Conservation (phyloP, 2,888 invertebrate genomes). For the Tiliacea aurago region DNA sequence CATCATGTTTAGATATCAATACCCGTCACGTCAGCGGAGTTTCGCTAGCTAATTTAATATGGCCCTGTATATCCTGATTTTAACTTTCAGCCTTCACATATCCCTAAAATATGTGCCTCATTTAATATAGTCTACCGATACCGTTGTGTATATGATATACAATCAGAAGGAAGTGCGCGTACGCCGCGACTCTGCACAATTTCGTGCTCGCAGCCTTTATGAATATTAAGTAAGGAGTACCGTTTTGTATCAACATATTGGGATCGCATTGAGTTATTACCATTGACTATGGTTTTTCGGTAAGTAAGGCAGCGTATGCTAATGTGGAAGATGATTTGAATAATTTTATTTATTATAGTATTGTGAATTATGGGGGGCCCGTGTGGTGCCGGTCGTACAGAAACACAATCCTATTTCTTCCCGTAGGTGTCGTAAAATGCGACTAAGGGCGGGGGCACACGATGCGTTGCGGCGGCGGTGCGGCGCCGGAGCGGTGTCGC, state of each 20-base stretch:
- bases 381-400: too few species aligned
- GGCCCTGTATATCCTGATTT: too few species aligned
- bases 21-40: too few species aligned
- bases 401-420: too few species aligned
- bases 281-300: slow-evolving; percentile 53
- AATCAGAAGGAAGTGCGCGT: slow-evolving; percentile 76
- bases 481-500: too few species aligned
- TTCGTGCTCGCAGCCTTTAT: slow-evolving; percentile 71
- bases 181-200: slow-evolving; percentile 74
- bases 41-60: too few species aligned
- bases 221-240: slow-evolving; percentile 81
- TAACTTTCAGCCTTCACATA: neutral
- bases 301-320: slow-evolving; percentile 37
- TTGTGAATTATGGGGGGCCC: neutral
- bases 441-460: too few species aligned
- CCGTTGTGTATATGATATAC: slow-evolving; percentile 36
- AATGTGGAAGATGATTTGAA: slow-evolving; percentile 37
- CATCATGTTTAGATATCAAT: too few species aligned
- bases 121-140: slow-evolving; percentile 29
- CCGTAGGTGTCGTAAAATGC: too few species aligned
- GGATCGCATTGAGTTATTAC: slow-evolving; percentile 68
- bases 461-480: too few species aligned
- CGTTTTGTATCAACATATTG: slow-evolving; percentile 75
- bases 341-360: slow-evolving; percentile 11
- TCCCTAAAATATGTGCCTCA: neutral